These are phyloP conservation scores for Calosoma granatense DNA, from an alignment of 1,140 invertebrate genomes.

Conservation along the genomic window DNA sequence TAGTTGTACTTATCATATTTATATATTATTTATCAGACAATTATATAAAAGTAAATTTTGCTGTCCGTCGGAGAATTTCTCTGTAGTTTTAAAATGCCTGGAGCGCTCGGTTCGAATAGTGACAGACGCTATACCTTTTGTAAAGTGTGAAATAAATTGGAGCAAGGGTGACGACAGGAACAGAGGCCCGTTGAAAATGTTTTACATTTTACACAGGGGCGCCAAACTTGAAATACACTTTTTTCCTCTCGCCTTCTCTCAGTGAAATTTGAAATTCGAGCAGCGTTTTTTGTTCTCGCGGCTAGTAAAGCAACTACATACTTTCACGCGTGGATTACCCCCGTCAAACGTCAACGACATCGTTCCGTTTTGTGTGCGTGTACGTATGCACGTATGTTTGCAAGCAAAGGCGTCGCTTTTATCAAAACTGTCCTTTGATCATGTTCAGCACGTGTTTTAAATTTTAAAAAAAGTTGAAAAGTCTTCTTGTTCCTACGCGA, in stretches of 20 bases:
- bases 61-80: too few species aligned
- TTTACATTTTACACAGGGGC: constrained; percentile 9
- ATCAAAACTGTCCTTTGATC: neutral
- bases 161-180: constrained; percentile 2
- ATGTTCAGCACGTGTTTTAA: too few species aligned
- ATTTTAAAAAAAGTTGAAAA: too few species aligned
- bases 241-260: neutral
- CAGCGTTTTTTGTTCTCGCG: neutral
- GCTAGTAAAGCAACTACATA: neutral
- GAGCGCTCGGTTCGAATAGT: neutral
- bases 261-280: constrained; percentile 3
- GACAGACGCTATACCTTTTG: neutral
- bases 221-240: neutral
- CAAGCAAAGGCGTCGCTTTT: neutral
- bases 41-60: too few species aligned
- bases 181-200: neutral
- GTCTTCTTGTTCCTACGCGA: too few species aligned
- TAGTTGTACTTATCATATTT: too few species aligned
- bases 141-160: constrained; percentile 8
- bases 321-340: neutral
- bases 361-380: too few species aligned
- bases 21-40: too few species aligned
- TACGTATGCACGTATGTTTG: neutral
- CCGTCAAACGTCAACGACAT: too few species aligned
- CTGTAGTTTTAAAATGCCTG: too few species aligned